These are phyloP conservation scores for Laspeyria flexula DNA, from an alignment of 2,888 invertebrate genomes.

Conservation along the genomic window DNA sequence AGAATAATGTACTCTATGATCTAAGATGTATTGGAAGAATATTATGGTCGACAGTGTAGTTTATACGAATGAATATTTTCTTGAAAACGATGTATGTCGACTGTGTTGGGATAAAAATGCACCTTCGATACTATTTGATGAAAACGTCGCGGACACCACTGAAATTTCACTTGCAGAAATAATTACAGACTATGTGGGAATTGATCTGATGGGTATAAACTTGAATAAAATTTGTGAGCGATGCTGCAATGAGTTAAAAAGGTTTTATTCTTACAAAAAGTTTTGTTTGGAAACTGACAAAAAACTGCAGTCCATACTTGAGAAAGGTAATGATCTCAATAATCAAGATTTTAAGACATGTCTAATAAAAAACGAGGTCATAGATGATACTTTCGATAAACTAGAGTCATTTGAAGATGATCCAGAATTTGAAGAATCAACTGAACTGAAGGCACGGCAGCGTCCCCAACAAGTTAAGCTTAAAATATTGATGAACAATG, in stretches of 20 bases:
- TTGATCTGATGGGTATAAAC: conserved; percentile 52
- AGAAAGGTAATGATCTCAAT: too few species aligned
- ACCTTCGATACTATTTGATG: conserved; percentile 44
- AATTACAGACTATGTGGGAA: conserved; percentile 63
- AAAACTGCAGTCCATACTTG: conserved; percentile 55
- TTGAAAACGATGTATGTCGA: conserved; percentile 66
- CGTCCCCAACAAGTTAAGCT: too few species aligned
- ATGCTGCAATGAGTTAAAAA: conserved; percentile 61
- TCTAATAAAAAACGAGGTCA: conserved; percentile 26
- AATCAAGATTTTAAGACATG: conserved; percentile 19
- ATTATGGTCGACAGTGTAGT: conserved; percentile 43
- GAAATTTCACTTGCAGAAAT: conserved; percentile 50
- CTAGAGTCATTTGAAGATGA: conserved; percentile 22
- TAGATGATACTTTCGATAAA: conserved; percentile 18
- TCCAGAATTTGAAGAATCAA: conserved; percentile 10
- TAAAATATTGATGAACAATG: conserved; percentile 25
- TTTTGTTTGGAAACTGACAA: conserved; percentile 62
- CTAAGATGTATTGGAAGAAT: conserved; percentile 49
- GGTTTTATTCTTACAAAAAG: conserved; percentile 66
- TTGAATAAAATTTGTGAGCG: conserved; percentile 63
- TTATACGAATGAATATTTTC: conserved; percentile 68
- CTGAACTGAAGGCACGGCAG: too few species aligned
- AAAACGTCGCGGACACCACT: conserved; percentile 28
- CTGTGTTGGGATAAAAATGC: conserved; percentile 69
- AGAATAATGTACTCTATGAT: too few species aligned